A percentile compares a stretch with the other conserved stretches of the same genome.
Conservation (phyloP, 2,888 invertebrate species). For the Thyatira batis region DNA sequence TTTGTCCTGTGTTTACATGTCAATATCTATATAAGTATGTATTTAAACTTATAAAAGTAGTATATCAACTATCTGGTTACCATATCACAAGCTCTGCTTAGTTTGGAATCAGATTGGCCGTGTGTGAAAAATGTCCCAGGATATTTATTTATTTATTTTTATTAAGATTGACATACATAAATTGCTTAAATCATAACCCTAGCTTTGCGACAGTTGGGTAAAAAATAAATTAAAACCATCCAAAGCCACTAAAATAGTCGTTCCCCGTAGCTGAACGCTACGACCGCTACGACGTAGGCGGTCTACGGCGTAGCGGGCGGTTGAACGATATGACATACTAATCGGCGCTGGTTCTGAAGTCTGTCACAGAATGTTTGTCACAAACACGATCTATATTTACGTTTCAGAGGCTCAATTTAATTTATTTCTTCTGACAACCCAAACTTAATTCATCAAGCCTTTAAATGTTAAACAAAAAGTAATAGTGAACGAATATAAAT, state of each 20-base stretch:
- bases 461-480: background rate
- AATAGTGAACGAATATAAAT: background rate
- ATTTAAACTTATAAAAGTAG: too few relatives aligned
- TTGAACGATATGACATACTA: background rate
- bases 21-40: too few relatives aligned
- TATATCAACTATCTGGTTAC: too few relatives aligned
- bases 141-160: too few relatives aligned
- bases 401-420: background rate
- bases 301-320: constrained; percentile 1
- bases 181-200: too few relatives aligned
- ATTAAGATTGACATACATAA: too few relatives aligned
- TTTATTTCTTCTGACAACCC: background rate
- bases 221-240: too few relatives aligned
- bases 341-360: background rate
- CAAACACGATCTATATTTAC: background rate
- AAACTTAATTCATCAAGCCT: background rate
- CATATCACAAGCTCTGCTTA: too few relatives aligned
- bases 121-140: too few relatives aligned
- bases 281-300: constrained; percentile 1
- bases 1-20: too few relatives aligned
- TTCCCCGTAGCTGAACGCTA: constrained; percentile 9
- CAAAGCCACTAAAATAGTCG: constrained; percentile 17
- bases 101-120: too few relatives aligned
- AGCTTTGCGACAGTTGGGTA: too few relatives aligned
- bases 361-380: background rate